Conservation (phyloP, 2,113 vertebrate genomes). For the Albula glossodonta region DNA sequence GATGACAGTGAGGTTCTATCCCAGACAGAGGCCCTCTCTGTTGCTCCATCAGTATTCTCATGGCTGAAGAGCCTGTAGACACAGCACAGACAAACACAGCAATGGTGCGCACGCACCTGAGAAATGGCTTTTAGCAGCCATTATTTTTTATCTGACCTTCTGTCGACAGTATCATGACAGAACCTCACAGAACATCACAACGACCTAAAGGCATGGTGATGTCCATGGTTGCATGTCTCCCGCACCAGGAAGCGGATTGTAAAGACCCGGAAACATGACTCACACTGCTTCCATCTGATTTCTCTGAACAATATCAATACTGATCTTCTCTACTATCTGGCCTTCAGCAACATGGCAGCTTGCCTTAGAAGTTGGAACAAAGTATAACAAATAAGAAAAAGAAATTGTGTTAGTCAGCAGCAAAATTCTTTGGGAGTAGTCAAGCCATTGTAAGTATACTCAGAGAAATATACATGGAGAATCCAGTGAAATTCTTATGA, state of each 20-base stretch:
- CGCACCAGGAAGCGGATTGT: constrained; percentile 12
- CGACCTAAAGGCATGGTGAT: constrained; percentile 11
- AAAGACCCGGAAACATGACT: neutral
- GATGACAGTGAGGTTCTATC: constrained; percentile 3
- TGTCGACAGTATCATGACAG: constrained; percentile 19
- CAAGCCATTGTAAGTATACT: neutral
- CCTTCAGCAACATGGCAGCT: neutral
- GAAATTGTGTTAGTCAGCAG: neutral
- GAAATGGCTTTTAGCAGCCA: constrained; percentile 33
- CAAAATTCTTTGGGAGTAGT: neutral
- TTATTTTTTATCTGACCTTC: constrained; percentile 41
- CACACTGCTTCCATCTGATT: neutral
- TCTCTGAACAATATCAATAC: neutral
- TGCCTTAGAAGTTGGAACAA: neutral
- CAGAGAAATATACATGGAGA: neutral
- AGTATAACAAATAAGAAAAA: neutral
- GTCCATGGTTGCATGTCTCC: constrained; percentile 26
- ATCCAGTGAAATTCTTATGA: neutral
- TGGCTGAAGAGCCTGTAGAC: constrained; percentile 11
- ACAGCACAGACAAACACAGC: constrained; percentile 34
- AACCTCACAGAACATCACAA: neutral
- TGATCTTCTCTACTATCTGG: neutral
- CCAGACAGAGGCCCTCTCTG: neutral
- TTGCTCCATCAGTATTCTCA: neutral
- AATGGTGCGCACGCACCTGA: constrained; percentile 13